Evolutionary conservation across 2,113 vertebrate species (phyloP), one percentile per base, ranked within the genome.

Genomic region (Heterocephalus glaber): DNA sequence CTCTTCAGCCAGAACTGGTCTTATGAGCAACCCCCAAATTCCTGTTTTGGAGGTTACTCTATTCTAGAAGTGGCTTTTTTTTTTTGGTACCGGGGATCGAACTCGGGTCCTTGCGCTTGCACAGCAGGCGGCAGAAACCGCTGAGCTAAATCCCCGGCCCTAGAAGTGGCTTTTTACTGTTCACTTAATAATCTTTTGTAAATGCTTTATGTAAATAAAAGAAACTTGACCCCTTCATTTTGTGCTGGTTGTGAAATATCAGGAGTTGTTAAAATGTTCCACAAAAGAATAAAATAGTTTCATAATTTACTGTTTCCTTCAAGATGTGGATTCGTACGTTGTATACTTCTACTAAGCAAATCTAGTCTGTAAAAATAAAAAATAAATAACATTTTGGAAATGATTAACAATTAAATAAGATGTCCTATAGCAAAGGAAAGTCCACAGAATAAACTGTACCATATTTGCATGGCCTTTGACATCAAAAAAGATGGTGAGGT

Each of bases 401-500:
- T 88, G 47, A 86, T 7, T 84, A 52, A 28, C 19, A 80, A 79
- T 56, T 76, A 70, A 86, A 60, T 30, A 81, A 77, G 44, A 58
- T 47, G 76, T 47, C 63, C 89, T 94, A 72, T 33, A 47, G 61
- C 35, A 56, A 77, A 88, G 68, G 54, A 24, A 92, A 89, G 56
- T 52, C 80, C 91, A 58, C 30, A 35, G n/a, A 66, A 22, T 88
- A 61, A 95, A 91, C 0, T 0, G 54, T 98, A 99, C 99, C 99
- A 99, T 98, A 56, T 98, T 97, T 92, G 99, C 99, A 92, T 99
- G 99, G 98, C 99, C 99, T 99, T 99, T 99, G 97, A 99, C 99
- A 97, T 99, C 99, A 11, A 99, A 99, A 98, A 99, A 99, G 97
- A 99, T 99, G 30, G 95, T 98, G 80, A 99, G 99, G 96, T 99